A percentile compares a stretch with the other conserved stretches of the same genome.
These are phyloP conservation scores for Busseola fusca DNA, from an alignment of 2,888 invertebrate species.

Conservation along the genomic window DNA sequence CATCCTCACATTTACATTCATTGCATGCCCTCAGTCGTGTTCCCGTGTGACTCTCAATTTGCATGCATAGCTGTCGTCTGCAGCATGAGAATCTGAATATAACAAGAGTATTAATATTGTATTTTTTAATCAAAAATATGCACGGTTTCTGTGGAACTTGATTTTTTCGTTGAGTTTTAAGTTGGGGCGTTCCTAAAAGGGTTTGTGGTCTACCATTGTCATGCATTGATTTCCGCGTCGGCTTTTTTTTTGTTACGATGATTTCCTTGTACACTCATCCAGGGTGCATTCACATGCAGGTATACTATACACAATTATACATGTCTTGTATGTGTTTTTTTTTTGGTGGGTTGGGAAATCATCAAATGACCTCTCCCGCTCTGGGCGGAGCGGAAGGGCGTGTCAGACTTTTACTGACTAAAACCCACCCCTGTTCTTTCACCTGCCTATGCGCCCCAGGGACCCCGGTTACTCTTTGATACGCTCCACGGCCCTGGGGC, in stretches of 20 bases:
- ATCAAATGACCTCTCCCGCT: no score
- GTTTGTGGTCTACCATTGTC: background rate
- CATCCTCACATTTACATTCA: constrained; percentile 70
- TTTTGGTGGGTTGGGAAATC: no score
- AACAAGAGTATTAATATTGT: constrained; percentile 63
- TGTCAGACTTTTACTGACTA: no score
- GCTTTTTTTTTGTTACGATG: background rate
- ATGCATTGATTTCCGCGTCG: background rate
- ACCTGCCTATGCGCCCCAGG: no score
- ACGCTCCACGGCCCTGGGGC: no score
- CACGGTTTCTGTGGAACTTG: constrained; percentile 39
- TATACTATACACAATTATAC: background rate
- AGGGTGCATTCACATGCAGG: no score
- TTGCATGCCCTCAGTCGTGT: constrained; percentile 65
- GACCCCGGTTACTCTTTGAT: no score
- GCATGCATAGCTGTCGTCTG: constrained; percentile 64
- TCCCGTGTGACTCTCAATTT: constrained; percentile 68
- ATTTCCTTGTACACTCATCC: background rate
- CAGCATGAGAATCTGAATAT: constrained; percentile 58
- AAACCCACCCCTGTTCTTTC: no score
- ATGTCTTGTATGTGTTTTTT: background rate
- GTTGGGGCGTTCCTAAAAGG: constrained; percentile 9
- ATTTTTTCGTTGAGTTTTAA: constrained; percentile 19
- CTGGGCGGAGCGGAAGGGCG: no score
- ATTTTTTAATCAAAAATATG: constrained; percentile 62